phyloP scores from a whole-genome alignment of 2,797 vertebrate genomes.

The Lepus townsendii region DNA sequence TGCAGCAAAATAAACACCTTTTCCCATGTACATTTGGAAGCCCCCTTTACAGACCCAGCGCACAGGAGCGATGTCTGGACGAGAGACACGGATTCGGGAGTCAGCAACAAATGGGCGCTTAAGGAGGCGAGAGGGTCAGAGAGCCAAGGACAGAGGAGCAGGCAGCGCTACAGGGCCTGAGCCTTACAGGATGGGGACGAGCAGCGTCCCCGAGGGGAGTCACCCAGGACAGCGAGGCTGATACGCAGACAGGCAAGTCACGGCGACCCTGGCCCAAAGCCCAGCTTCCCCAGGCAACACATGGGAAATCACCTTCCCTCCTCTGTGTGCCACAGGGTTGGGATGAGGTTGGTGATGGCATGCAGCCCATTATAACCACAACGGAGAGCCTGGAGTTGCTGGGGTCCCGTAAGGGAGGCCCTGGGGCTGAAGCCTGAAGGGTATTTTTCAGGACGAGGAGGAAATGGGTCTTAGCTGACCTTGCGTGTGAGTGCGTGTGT shows the following conservation, averaged over 20 bases:
- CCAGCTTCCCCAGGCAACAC: too few species aligned
- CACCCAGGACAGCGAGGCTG: background rate
- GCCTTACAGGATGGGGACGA: background rate
- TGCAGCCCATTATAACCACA: background rate
- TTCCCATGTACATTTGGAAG: too few species aligned
- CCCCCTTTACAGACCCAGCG: background rate
- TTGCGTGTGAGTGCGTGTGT: background rate
- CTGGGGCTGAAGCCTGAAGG: background rate
- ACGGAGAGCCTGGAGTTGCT: background rate
- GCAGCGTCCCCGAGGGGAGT: background rate
- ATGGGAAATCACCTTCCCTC: background rate
- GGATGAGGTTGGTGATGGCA: background rate
- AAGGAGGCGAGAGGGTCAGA: background rate
- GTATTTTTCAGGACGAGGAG: background rate
- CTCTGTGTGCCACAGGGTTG: background rate
- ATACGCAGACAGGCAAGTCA: fast-evolving
- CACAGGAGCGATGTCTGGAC: background rate
- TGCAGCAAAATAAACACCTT: too few species aligned
- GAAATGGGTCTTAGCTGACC: background rate
- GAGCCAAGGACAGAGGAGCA: background rate
- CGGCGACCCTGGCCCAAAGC: fast-evolving
- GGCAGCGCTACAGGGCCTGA: background rate
- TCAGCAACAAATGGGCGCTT: background rate
- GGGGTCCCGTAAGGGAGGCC: background rate
- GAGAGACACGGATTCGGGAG: background rate